Percentiles rank a stretch among this genome's conserved stretches.
Evolutionary conservation across 2,888 invertebrate species (phyloP).

Genomic region (Pseudanteris insignis): DNA sequence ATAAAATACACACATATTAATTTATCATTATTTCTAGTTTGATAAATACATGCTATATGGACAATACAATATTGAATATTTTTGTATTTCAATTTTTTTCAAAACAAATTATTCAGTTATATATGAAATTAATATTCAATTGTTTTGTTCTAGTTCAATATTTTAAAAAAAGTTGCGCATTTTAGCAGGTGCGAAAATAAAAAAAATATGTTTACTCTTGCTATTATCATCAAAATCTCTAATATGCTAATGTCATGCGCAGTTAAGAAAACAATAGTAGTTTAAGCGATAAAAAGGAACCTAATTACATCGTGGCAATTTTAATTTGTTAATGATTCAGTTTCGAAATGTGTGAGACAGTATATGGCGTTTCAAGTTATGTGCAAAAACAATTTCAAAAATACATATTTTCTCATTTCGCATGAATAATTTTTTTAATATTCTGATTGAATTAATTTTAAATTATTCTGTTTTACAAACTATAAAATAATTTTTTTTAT

Average conservation of each 20-base stretch:
- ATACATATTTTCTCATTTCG: constrained; percentile 6
- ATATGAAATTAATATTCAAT: neutral
- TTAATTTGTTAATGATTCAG: constrained; percentile 13
- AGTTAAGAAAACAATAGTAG: no score
- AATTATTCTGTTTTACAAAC: constrained; percentile 10
- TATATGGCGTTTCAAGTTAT: constrained; percentile 18
- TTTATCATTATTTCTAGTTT: no score
- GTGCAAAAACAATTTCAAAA: constrained; percentile 30
- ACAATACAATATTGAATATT: constrained; percentile 27
- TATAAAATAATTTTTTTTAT: no score
- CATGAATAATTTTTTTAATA: no score
- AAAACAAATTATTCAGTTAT: constrained; percentile 33
- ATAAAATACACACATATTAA: no score
- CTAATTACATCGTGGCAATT: constrained; percentile 14
- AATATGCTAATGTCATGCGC: no score
- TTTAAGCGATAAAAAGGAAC: constrained; percentile 32
- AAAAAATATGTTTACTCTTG: no score
- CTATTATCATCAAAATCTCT: no score
- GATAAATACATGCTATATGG: constrained; percentile 35
- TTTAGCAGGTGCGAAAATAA: constrained; percentile 27
- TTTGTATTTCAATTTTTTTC: constrained; percentile 10
- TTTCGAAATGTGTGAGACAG: constrained; percentile 8
- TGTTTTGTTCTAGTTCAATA: constrained; percentile 1
- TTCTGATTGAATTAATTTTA: constrained; percentile 10
- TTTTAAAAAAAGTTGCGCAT: neutral